Evolutionary conservation across 2,888 invertebrate species (phyloP), one percentile per base, ranked within the genome.

Genomic region (Agrilus biguttatus): DNA sequence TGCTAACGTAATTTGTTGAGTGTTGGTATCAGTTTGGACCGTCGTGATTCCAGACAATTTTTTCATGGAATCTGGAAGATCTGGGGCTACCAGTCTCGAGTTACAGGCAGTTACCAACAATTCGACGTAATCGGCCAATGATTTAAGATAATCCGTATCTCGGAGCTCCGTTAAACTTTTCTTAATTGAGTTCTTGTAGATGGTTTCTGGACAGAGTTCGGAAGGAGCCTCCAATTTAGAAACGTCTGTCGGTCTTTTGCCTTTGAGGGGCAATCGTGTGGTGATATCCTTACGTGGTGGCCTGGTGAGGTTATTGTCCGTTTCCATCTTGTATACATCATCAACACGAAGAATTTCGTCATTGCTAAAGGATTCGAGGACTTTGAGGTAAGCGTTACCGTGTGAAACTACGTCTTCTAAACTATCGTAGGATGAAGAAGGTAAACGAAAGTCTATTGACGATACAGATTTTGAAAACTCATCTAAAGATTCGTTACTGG

Each of bases 341-440:
- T 46, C 46, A 14, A 46, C 44, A 23, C 44, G 43, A 8, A 46
- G 28, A 14, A 46, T 37, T 5, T 33, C 42, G 23, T 46, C 46
- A 13, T 43, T 40, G 14, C 37, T 39, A 13, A 33, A n/a, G 3
- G 46, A 39, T 13, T 46, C 46, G 2, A 46, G 28, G 5, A 46
- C 34, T 37, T 39, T 43, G 17, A 41, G 23, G 13, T 42, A 13
- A 32, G 23, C 12, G 32, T 10, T 37, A 28, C 32, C 14, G 14
- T 39, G 32, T 8, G 3, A 36, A 8, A 3, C 19, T 17, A 41
- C 17, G 12, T 36, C 14, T 37, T 36, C 28, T 4, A 28, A 28
- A 28, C 28, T 28, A 4, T 28, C 28, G 28, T 3, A 10, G 8
- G 28, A 28, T 10, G 28, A 28, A 28, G 28, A 21, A 1, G 21